Evolutionary conservation across 2,113 vertebrate species (phyloP).

Genomic region (Pollimyrus isidori): DNA sequence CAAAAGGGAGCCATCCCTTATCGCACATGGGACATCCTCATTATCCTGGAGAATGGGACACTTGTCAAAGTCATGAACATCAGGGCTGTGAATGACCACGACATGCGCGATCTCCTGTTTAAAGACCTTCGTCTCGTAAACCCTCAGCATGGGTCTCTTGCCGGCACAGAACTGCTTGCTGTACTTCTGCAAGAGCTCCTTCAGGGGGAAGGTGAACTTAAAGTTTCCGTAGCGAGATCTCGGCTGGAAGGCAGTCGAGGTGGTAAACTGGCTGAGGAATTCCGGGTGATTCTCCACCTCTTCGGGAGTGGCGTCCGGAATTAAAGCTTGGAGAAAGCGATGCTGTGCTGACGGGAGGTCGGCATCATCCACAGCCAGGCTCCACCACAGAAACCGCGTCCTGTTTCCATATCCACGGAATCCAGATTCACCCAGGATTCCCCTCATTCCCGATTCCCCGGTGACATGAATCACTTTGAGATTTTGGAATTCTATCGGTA

Average conservation of each 20-base stretch:
- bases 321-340: too few relatives aligned
- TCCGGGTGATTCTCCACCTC: neutral
- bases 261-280: too few relatives aligned
- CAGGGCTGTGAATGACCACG: slow-evolving; percentile 3
- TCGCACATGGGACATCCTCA: too few relatives aligned
- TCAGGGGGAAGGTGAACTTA: neutral
- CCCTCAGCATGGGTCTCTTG: neutral
- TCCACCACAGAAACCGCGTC: too few relatives aligned
- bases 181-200: neutral
- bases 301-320: neutral
- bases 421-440: too few relatives aligned
- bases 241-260: neutral
- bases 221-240: slow-evolving; percentile 1
- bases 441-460: too few relatives aligned
- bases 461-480: too few relatives aligned
- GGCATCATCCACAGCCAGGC: too few relatives aligned
- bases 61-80: neutral
- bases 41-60: neutral
- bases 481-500: too few relatives aligned
- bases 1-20: neutral
- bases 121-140: neutral
- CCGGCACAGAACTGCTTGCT: neutral
- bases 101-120: neutral
- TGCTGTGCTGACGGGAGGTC: too few relatives aligned
- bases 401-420: too few relatives aligned